Base-by-base conservation (phyloP, 2,888 invertebrate species). In the Mythimna impura region DNA sequence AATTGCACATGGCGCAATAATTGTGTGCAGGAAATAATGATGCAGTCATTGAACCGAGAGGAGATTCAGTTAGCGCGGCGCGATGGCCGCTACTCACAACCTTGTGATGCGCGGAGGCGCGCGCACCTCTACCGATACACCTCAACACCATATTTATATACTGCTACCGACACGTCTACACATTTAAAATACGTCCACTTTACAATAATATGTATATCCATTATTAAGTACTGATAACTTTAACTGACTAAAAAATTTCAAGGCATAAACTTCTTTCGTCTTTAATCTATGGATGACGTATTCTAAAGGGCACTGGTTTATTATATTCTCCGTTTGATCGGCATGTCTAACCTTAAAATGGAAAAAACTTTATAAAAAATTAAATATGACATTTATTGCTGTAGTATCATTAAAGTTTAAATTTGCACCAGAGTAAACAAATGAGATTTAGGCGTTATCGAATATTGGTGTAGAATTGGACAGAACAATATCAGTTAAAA, bases 251-350 rank as follows among this genome's bases (percentile, higher is more conserved):
- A 92, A 93, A 91, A 91, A 90, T 92, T 94, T 95, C 95, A 95
- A 96, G 96, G 96, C 96, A 95, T 94, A 93, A 85, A 94, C 94
- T 94, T 93, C 93, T 90, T 93, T 93, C 94, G 93, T 94, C 93
- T 94, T 94, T 94, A 95, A 86, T 91, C 93, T 95, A 95, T 94
- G 94, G 95, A 95, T 95, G 95, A 94, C 93, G 89, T 95, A 95
- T 91, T 93, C 95, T 96, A 96, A 92, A 94, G 96, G 96, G 95
- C 95, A 95, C 96, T 95, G 95, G 95, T 93, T 93, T 92, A 92
- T 94, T 95, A 94, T 93, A 95, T 91, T 93, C 91, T 95, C 93
- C 92, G 93, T 94, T 93, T 86, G 92, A 86, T 92, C 93, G 92
- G 93, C 91, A 90, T 89, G 89, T 93, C 93, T 94, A 92, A 93